Conservation (phyloP, 2,888 invertebrate genomes). For the Andricus quercusramuli region DNA sequence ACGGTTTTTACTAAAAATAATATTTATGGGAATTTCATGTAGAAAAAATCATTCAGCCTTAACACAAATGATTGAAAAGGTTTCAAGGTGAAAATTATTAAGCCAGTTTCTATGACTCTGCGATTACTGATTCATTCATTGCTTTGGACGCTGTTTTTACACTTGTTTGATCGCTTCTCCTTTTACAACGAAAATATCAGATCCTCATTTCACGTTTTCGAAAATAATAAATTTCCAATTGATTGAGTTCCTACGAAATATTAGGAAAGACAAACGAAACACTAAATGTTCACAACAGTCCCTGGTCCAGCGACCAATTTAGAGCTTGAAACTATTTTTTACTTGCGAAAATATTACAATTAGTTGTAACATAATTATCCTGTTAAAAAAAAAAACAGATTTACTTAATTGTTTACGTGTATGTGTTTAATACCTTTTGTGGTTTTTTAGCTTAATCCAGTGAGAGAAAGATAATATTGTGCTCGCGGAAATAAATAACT, state of each 20-base stretch:
- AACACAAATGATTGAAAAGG: neutral
- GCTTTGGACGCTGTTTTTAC: neutral
- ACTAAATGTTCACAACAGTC: neutral
- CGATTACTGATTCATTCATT: neutral
- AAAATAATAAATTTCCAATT: too few relatives aligned
- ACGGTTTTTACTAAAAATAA: neutral
- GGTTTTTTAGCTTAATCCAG: neutral
- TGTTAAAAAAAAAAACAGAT: too few relatives aligned
- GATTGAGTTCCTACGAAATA: too few relatives aligned
- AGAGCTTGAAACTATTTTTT: neutral
- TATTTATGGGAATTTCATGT: neutral
- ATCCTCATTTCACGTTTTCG: neutral
- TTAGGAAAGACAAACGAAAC: too few relatives aligned
- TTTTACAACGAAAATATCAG: neutral
- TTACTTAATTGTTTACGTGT: neutral
- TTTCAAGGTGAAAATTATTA: neutral
- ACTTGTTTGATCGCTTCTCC: neutral
- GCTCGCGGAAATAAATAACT: neutral
- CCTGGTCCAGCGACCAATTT: neutral
- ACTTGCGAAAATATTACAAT: too few relatives aligned
- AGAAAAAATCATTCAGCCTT: too few relatives aligned
- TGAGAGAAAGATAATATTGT: neutral
- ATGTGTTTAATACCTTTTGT: neutral
- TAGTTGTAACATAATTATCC: too few relatives aligned
- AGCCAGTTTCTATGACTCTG: neutral